Base-by-base conservation (phyloP, 1,140 invertebrate genomes). In the Caenorhabditis latens region DNA sequence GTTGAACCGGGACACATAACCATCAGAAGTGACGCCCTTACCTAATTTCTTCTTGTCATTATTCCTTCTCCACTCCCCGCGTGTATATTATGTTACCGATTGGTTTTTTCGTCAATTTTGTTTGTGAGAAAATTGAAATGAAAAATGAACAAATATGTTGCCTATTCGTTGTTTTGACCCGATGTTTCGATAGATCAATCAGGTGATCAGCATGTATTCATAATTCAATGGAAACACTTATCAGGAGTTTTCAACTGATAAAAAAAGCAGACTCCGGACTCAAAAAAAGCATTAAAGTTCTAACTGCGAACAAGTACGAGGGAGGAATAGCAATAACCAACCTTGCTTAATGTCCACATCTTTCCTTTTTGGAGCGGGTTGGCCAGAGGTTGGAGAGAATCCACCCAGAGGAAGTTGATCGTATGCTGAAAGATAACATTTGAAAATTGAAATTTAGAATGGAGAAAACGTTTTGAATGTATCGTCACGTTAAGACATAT, bases 1-100 rank as follows among this genome's bases (percentile, higher is more conserved):
- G 71, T 79, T 50, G 71, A 79, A 50, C 71, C 43, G 3, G 71
- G 71, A 1, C 71, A 79, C 19, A 79, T 79, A 53, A 79, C 71
- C 8, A 46, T 53, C 9, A 48, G 71, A 79, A 79, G 24, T 24
- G 71, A 79, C n/a, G 71, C 46, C 24, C 71, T 79, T 50, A 14
- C 43, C 11, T 79, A 79, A n/a, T 43, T 61, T 61, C 8, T 40
- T 50, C 21, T 24, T 46, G 16, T 21, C 46, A 5, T 9, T 42
- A 65, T 63, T 63, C 32, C 32, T 63, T 8, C 6, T 16, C 16
- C 4, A 32, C 32, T 21, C 19, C 11, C 0, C n/a, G 19, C 6
- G 14, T 79, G 71, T 79, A 79, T 79, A 24, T 46, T 79, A 71
- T 48, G 42, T 71, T 32, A n/a, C 13, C 4, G 46, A 16, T 46